Percentiles rank a stretch among this genome's conserved stretches.
These are phyloP conservation scores for Miniopterus natalensis DNA, from an alignment of 2,113 vertebrate species.

Conservation along the genomic window DNA sequence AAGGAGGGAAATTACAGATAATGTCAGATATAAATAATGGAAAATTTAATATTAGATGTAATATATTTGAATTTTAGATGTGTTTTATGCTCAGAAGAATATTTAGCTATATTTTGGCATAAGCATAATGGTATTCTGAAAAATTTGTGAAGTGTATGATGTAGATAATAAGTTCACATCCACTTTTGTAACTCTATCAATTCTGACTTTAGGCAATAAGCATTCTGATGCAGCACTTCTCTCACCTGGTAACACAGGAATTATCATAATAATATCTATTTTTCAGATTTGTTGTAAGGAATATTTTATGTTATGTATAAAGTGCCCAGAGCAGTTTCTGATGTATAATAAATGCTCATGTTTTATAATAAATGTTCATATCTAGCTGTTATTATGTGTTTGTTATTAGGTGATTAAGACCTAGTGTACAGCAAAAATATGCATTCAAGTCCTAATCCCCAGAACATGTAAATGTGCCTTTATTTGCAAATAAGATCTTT, in stretches of 20 bases:
- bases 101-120: not conserved
- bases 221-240: not conserved
- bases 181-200: not conserved
- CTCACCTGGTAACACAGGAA: fast-evolving
- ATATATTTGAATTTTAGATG: not conserved
- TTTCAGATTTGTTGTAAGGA: not conserved
- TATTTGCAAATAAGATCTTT: not conserved
- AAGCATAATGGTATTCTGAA: not conserved
- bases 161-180: not conserved
- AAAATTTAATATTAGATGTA: not conserved
- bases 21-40: not conserved
- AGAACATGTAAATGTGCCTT: not conserved
- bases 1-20: not conserved
- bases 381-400: not conserved
- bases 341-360: not conserved
- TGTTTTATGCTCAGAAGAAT: not conserved
- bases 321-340: not conserved
- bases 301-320: not conserved
- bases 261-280: not conserved
- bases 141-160: not conserved
- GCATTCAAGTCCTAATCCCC: not conserved
- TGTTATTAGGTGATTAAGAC: not conserved
- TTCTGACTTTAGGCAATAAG: not conserved
- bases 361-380: not conserved
- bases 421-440: not conserved